phyloP scores from a whole-genome alignment of 2,888 invertebrate species.

The Lithophane semibrunnea region DNA sequence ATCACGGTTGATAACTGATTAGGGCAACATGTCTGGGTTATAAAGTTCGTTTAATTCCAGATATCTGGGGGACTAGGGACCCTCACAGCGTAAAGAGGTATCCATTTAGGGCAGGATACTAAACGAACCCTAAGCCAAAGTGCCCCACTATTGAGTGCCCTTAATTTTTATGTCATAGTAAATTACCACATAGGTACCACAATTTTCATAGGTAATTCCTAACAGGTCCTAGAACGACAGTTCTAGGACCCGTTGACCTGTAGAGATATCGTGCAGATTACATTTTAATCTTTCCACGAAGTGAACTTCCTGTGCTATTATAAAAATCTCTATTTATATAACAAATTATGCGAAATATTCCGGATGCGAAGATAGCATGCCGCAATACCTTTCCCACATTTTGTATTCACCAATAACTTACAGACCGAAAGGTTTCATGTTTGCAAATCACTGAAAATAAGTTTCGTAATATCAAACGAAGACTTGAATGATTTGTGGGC shows the following conservation, averaged over 20 bases:
- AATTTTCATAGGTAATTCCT: background rate
- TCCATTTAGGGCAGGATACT: background rate
- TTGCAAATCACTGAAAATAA: slow-evolving; percentile 43
- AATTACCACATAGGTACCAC: background rate
- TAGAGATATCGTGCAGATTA: background rate
- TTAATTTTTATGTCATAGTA: background rate
- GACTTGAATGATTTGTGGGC: slow-evolving; percentile 1
- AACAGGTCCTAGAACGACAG: too few relatives aligned
- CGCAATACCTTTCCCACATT: slow-evolving; percentile 21
- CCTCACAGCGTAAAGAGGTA: too few relatives aligned
- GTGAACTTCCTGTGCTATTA: background rate
- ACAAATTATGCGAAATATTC: background rate
- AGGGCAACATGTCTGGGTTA: slow-evolving; percentile 14
- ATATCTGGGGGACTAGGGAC: background rate
- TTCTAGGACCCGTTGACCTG: too few relatives aligned
- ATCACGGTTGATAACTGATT: slow-evolving; percentile 18
- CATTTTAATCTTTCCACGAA: background rate
- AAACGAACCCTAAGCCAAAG: background rate
- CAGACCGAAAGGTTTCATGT: slow-evolving; percentile 38
- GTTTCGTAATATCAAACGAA: slow-evolving; percentile 21
- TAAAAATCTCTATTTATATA: background rate
- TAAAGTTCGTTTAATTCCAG: background rate
- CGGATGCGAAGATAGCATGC: slow-evolving; percentile 12
- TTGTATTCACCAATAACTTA: slow-evolving; percentile 42
- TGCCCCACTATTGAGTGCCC: too few relatives aligned